Evolutionary conservation across 2,888 invertebrate species (phyloP).

Genomic region (Drosophila rellima): DNA sequence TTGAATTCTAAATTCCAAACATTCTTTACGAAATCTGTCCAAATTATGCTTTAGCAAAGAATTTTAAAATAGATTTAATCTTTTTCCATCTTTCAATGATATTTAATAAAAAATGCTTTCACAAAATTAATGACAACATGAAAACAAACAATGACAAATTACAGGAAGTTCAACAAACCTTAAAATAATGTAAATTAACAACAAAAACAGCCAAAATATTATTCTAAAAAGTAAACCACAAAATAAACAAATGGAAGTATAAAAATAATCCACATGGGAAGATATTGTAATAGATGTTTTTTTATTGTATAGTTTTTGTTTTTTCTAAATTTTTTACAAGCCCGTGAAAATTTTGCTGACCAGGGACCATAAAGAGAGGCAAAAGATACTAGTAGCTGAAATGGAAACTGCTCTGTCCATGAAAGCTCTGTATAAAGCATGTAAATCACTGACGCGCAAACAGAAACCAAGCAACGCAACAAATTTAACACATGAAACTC

Average conservation of each 20-base stretch:
- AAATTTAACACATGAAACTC: slow-evolving; percentile 36
- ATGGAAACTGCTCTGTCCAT: slow-evolving; percentile 5
- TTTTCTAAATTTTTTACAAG: slow-evolving; percentile 6
- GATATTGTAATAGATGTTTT: slow-evolving; percentile 29
- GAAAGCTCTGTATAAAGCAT: slow-evolving; percentile 33
- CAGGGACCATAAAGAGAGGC: slow-evolving; percentile 29
- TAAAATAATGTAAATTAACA: slow-evolving; percentile 32
- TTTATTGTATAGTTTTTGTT: not conserved
- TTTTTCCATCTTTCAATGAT: not conserved
- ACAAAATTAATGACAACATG: slow-evolving; percentile 40
- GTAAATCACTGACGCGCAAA: slow-evolving; percentile 67
- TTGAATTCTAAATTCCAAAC: no score
- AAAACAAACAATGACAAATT: slow-evolving; percentile 12
- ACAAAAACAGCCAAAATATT: slow-evolving; percentile 16
- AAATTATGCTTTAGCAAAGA: no score
- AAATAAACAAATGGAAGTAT: slow-evolving; percentile 8
- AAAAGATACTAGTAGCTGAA: slow-evolving; percentile 25
- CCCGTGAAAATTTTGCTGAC: slow-evolving; percentile 30
- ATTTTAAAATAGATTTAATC: no score
- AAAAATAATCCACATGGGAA: slow-evolving; percentile 29
- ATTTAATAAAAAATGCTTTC: not conserved
- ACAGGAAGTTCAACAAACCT: slow-evolving; percentile 66
- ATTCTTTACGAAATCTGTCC: no score
- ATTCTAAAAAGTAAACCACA: slow-evolving; percentile 6
- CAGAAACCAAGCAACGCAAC: slow-evolving; percentile 35